Evolutionary conservation across 1,140 invertebrate genomes (phyloP).

Genomic region (Metaphire vulgaris): DNA sequence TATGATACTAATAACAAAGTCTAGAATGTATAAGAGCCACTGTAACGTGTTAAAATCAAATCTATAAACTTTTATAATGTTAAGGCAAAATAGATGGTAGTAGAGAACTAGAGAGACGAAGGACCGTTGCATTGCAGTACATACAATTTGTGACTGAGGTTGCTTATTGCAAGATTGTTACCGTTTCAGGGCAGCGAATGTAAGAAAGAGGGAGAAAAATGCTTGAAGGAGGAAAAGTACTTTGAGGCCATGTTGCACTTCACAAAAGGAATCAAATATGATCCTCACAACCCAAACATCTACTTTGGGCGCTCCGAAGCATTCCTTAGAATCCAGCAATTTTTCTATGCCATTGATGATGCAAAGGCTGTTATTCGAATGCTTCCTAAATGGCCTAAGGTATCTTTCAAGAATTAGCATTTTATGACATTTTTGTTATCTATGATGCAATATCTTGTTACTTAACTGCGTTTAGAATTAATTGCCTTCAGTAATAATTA

Average conservation of each 20-base stretch:
- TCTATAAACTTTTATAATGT: too few species aligned
- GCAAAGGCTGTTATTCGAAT: slow-evolving; percentile 67
- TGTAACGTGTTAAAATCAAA: too few species aligned
- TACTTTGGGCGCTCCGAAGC: slow-evolving; percentile 74
- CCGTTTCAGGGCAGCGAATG: slow-evolving; percentile 55
- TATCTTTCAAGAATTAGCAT: slow-evolving; percentile 43
- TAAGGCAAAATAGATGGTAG: too few species aligned
- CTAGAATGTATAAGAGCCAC: too few species aligned
- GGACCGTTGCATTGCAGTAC: too few species aligned
- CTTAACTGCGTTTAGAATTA: too few species aligned
- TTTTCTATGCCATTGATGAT: slow-evolving; percentile 69
- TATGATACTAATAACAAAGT: too few species aligned
- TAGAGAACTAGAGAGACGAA: too few species aligned
- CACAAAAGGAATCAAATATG: slow-evolving; percentile 69
- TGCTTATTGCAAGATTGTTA: too few species aligned
- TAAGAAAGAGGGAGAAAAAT: slow-evolving; percentile 69
- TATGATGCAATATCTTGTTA: not conserved
- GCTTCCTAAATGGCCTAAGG: slow-evolving; percentile 73
- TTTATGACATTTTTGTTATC: not conserved
- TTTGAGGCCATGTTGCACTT: slow-evolving; percentile 72
- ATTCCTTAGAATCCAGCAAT: slow-evolving; percentile 70
- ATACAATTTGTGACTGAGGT: too few species aligned
- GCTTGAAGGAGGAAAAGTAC: slow-evolving; percentile 65
- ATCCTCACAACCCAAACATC: slow-evolving; percentile 64
- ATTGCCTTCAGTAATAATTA: too few species aligned